These are phyloP conservation scores for Brenthis hecate DNA, from an alignment of 2,888 invertebrate genomes.

Conservation along the genomic window DNA sequence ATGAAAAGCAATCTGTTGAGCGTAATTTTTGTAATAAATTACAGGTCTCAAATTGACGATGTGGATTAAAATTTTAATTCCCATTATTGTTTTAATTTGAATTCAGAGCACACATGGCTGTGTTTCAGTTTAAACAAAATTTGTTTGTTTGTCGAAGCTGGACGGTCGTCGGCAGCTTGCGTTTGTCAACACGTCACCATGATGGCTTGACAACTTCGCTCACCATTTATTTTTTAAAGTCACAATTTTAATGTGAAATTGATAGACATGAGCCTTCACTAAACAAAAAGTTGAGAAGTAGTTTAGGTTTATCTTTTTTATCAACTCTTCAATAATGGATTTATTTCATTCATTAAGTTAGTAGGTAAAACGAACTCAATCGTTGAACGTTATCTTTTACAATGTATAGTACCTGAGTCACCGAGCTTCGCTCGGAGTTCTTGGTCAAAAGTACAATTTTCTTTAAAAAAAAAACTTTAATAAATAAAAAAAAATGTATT, in stretches of 20 bases:
- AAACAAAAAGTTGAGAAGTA: too few relatives aligned
- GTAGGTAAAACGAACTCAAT: not conserved
- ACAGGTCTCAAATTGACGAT: slow-evolving; percentile 25
- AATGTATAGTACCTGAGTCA: too few relatives aligned
- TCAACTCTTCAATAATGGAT: not conserved
- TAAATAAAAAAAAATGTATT: too few relatives aligned
- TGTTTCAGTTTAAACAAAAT: slow-evolving; percentile 71
- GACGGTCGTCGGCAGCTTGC: slow-evolving; percentile 47
- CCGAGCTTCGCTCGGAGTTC: too few relatives aligned
- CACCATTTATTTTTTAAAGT: slow-evolving; percentile 29
- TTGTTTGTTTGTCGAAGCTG: slow-evolving; percentile 66
- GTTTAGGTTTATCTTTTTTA: too few relatives aligned
- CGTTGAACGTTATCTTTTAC: too few relatives aligned
- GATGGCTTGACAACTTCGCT: slow-evolving; percentile 48
- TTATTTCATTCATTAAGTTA: not conserved
- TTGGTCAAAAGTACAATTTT: too few relatives aligned
- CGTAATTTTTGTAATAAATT: slow-evolving; percentile 33
- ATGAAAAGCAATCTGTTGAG: slow-evolving; percentile 33
- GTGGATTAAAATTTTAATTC: slow-evolving; percentile 55
- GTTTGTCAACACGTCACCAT: slow-evolving; percentile 59
- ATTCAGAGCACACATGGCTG: slow-evolving; percentile 70
- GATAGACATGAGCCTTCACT: not conserved
- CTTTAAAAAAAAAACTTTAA: too few relatives aligned
- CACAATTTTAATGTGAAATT: slow-evolving; percentile 6
- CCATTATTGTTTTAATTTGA: slow-evolving; percentile 66